phyloP scores from a whole-genome alignment of 2,797 vertebrate species.

The Molossus molossus region DNA sequence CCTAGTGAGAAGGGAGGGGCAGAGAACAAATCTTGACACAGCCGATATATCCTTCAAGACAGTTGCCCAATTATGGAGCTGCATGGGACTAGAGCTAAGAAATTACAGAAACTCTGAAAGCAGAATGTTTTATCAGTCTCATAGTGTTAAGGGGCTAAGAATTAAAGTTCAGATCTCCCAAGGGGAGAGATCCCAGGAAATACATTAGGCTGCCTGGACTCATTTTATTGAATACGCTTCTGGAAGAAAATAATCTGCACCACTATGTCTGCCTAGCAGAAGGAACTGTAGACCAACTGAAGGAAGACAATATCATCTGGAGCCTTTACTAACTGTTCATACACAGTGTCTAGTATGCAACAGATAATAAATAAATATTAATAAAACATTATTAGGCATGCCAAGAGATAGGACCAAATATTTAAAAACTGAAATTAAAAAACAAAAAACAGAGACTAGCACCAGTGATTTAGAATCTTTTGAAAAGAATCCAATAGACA shows the following conservation, averaged over 20 bases:
- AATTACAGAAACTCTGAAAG: background rate
- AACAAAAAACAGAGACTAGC: constrained; percentile 8
- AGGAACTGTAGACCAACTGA: background rate
- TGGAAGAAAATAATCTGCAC: background rate
- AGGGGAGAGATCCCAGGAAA: background rate
- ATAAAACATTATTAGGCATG: background rate
- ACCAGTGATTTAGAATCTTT: background rate
- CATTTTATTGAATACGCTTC: background rate
- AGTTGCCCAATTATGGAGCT: background rate
- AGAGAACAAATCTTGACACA: background rate
- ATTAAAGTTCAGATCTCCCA: background rate
- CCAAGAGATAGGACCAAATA: background rate
- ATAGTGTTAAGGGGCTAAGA: background rate
- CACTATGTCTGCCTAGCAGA: background rate
- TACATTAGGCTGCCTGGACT: background rate
- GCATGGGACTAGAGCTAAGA: background rate
- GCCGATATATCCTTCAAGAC: background rate
- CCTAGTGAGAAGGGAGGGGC: background rate
- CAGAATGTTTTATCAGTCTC: background rate
- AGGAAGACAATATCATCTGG: background rate
- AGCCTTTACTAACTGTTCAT: background rate
- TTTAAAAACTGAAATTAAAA: background rate
- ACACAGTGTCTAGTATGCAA: background rate
- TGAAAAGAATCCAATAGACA: background rate
- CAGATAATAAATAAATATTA: background rate